Percentiles rank a stretch among this genome's conserved stretches.
phyloP scores from a whole-genome alignment of 2,113 vertebrate species.

The Camelus bactrianus region DNA sequence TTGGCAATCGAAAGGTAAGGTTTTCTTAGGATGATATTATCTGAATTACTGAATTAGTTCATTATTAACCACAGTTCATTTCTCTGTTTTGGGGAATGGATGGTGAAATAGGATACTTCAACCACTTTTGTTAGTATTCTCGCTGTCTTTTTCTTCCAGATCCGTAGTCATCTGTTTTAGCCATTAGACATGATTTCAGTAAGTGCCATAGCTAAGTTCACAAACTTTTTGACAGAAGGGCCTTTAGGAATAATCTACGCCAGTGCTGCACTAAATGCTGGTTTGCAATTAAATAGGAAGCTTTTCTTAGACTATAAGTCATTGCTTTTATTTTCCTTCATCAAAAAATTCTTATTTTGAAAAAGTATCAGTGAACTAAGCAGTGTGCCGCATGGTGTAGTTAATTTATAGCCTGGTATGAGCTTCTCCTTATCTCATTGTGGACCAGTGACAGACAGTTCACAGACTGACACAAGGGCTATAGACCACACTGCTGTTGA shows the following conservation, averaged over 20 bases:
- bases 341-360: background rate
- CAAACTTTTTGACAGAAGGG: background rate
- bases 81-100: background rate
- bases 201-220: background rate
- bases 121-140: background rate
- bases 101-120: background rate
- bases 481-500: background rate
- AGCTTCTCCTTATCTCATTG: background rate
- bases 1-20: slow-evolving; percentile 96
- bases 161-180: background rate
- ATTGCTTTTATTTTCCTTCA: slow-evolving; percentile 47
- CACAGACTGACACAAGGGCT: background rate
- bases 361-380: background rate
- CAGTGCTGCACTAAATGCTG: background rate
- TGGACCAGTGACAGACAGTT: background rate
- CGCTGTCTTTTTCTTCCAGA: background rate
- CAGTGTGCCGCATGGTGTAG: background rate
- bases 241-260: background rate
- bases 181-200: slow-evolving; percentile 27
- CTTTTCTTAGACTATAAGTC: slow-evolving; percentile 30
- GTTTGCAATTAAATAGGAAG: slow-evolving; percentile 16
- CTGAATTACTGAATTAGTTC: slow-evolving; percentile 29
- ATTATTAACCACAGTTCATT: slow-evolving; percentile 24
- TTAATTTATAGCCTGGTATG: background rate
- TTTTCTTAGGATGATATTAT: slow-evolving; percentile 16